Base-by-base conservation (phyloP, 2,888 invertebrate genomes). In the Tricholauxania praeusta region DNA sequence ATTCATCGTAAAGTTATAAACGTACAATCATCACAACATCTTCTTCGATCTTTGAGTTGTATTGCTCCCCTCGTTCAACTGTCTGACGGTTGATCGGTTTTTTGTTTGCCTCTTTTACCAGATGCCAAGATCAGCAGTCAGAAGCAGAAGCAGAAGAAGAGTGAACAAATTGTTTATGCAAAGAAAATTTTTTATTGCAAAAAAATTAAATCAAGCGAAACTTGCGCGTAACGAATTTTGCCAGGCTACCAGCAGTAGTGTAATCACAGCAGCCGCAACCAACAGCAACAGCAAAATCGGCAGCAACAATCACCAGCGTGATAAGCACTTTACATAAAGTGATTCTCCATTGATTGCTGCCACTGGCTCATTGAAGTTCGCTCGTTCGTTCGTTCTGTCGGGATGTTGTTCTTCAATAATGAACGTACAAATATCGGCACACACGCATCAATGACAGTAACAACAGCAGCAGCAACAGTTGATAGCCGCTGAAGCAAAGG, bases 181-280 rank as follows among this genome's bases (percentile, higher is more conserved):
- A 39, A 19, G 17, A 55, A n/a, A 55, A 4, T 12, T 55, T 55
- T 15, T 55, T 55, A 55, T 55, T 19, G 55, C 19, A 55, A 55
- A 55, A 53, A 55, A 55, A 55, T 55, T 55, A 55, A 55, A 55
- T 55, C 55, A 55, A 55, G 12, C 48, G 64, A 64, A 39, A 39
- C 39, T 7, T 39, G 39, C 39, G 39, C 39, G 39, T 39, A 39
- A 39, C 39, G 10, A 28, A 28, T 28, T 28, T 28, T 28, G 28
- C 28, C 28, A 28, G 28, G 28, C 28, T 28, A 10, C 39, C 19
- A 12, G 51, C 64, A 22, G 49, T 48, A 15, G 49, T 53, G n/a
- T 47, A 55, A 53, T 53, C 66, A 55, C 66, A 55, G 39, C 64
- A 48, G 49, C 12, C 28, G 62, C 39, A 32, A 17, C 62, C 22